These are phyloP conservation scores for Chrysomallon squamiferum DNA, from an alignment of 1,140 invertebrate genomes.

Conservation along the genomic window DNA sequence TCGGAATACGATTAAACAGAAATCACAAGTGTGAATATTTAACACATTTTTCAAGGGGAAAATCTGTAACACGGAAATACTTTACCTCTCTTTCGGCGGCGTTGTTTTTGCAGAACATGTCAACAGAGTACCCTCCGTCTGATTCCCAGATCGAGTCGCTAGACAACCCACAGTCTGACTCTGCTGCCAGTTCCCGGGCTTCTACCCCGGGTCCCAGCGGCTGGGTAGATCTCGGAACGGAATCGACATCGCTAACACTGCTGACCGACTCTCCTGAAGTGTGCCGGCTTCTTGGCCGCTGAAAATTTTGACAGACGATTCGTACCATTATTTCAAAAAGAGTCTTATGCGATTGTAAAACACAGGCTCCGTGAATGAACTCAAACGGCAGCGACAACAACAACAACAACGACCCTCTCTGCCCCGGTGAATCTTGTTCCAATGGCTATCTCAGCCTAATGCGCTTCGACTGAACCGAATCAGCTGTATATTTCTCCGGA, in stretches of 20 bases:
- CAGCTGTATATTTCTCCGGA: constrained; percentile 5
- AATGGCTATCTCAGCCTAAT: no score
- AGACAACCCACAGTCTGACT: constrained; percentile 23
- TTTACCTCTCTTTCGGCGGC: no score
- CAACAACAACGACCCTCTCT: background rate
- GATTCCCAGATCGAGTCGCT: constrained; percentile 35
- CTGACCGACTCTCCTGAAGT: constrained; percentile 34
- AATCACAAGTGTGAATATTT: no score
- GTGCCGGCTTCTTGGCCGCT: constrained; percentile 38
- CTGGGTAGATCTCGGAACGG: constrained; percentile 25
- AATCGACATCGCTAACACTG: constrained; percentile 25
- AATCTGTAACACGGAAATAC: no score
- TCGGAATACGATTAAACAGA: no score
- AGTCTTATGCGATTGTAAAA: background rate
- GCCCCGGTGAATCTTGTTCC: no score
- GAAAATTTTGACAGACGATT: constrained; percentile 41
- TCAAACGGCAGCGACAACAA: no score
- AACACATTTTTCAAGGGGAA: no score
- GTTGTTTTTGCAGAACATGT: no score
- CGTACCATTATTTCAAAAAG: constrained; percentile 34
- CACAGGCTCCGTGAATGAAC: background rate
- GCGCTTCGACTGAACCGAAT: background rate
- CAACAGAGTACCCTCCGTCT: constrained; percentile 7
- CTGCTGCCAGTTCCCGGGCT: constrained; percentile 10
- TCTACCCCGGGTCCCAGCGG: constrained; percentile 16